Evolutionary conservation across 2,888 invertebrate genomes (phyloP), one percentile per base, ranked within the genome.

Genomic region (Teleiodes luculella): DNA sequence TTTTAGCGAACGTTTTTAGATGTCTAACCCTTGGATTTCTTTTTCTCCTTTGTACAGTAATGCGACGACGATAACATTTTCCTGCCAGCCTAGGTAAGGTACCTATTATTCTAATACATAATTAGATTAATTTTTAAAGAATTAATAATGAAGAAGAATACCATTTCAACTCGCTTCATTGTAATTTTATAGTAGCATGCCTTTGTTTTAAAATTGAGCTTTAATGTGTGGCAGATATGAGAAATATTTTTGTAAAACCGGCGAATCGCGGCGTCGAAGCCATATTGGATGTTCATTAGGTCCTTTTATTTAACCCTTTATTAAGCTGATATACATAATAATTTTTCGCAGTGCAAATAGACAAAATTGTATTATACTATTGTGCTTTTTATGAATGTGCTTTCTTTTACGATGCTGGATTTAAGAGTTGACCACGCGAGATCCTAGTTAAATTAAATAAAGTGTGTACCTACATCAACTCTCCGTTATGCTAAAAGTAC

Each of bases 81-180:
- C 77, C 79, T 78, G 78, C 79, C 79, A 77, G 73, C 64, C 65
- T 63, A 53, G 48, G 24, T 54, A 58, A 59, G 57, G n/a, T n/a
- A n/a, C n/a, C 58, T 63, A 55, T 59, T 61, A 67, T 61, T 60
- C 51, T 62, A 62, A 30, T 54, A 54, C 47, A 16, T 53, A 20
- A 16, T 47, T 46, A 43, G 54, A 41, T 54, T 39, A 47, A 47
- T 37, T n/a, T 11, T 49, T 13, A 45, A 39, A 47, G 3, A 13
- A 41, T 33, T 43, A 16, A 35, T 31, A 54, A 45, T 30, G 37
- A 37, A 41, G 20, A 37, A 20, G 39, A 18, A 35, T 49, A 36
- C 51, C 14, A 54, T 50, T 54, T 28, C 28, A 43, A 46, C 10
- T 50, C 30, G 63, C 60, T 60, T 64, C 68, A 68, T 69, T 69